A percentile compares a stretch with the other conserved stretches of the same genome.
Conservation (phyloP, 2,888 invertebrate species). For the Aricia artaxerxes region DNA sequence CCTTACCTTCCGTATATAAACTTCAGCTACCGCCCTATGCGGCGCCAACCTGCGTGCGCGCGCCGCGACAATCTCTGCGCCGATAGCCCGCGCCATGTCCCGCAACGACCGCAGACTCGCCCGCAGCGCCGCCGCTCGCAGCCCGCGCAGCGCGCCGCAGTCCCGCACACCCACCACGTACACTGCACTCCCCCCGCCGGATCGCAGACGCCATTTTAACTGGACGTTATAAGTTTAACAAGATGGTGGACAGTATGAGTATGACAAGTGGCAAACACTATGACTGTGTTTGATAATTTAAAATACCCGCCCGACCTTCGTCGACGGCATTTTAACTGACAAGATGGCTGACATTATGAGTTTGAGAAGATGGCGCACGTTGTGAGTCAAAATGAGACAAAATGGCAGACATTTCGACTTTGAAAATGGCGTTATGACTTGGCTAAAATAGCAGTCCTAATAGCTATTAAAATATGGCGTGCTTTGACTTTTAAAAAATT, state of each 20-base stretch:
- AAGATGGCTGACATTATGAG: not conserved
- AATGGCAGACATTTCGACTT: not conserved
- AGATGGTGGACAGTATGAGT: not conserved
- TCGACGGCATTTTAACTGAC: too few species aligned
- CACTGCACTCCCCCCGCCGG: slow-evolving; percentile 95
- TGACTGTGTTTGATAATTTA: too few species aligned
- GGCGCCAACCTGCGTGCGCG: slow-evolving; percentile 60
- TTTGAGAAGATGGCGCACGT: not conserved
- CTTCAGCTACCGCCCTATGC: slow-evolving; percentile 89
- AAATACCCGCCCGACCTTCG: too few species aligned
- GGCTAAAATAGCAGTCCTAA: too few species aligned
- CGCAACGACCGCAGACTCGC: slow-evolving; percentile 91
- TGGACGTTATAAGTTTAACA: slow-evolving; percentile 47
- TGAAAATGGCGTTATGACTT: not conserved
- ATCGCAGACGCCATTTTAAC: slow-evolving; percentile 97
- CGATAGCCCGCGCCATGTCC: slow-evolving; percentile 93
- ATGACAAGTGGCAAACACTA: too few species aligned
- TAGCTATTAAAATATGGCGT: too few species aligned
- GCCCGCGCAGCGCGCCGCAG: slow-evolving; percentile 92
- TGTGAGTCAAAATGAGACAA: not conserved
- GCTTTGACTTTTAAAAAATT: too few species aligned
- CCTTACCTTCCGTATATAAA: slow-evolving; percentile 87
- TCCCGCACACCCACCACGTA: slow-evolving; percentile 98
- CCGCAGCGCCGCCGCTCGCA: slow-evolving; percentile 91
- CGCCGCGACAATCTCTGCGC: slow-evolving; percentile 83